Conservation (phyloP, 1,140 invertebrate genomes). For the Pseudomyrmex gracilis region DNA sequence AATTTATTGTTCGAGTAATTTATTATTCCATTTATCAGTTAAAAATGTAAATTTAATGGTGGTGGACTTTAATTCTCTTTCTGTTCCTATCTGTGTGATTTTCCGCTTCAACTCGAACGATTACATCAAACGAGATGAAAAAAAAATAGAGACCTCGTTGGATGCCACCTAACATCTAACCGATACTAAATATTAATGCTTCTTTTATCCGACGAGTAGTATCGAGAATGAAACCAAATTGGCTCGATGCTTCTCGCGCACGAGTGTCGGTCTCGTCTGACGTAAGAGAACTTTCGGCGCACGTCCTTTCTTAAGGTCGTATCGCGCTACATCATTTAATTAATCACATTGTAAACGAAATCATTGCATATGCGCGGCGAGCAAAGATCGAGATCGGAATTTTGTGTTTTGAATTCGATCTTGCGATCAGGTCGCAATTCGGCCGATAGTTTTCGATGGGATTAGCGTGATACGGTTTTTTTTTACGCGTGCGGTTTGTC, state of each 20-base stretch:
- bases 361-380: conserved; percentile 3
- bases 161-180: neutral
- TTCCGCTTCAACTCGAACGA: neutral
- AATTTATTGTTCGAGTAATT: neutral
- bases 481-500: conserved; percentile 31
- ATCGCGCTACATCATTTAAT: neutral
- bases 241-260: neutral
- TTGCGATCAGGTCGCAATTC: neutral
- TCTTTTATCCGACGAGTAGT: neutral
- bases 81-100: neutral
- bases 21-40: conserved; percentile 14
- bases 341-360: neutral
- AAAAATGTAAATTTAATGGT: neutral
- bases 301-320: neutral
- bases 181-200: too few species aligned
- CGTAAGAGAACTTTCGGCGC: neutral
- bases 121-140: neutral
- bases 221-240: conserved; percentile 18
- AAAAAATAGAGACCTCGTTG: neutral
- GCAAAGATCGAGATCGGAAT: conserved; percentile 16
- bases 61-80: neutral
- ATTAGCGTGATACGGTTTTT: conserved; percentile 42
- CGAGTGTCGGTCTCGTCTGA: neutral
- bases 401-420: neutral
- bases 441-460: neutral